phyloP scores from a whole-genome alignment of 2,797 vertebrate species.

The Champsocephalus esox region DNA sequence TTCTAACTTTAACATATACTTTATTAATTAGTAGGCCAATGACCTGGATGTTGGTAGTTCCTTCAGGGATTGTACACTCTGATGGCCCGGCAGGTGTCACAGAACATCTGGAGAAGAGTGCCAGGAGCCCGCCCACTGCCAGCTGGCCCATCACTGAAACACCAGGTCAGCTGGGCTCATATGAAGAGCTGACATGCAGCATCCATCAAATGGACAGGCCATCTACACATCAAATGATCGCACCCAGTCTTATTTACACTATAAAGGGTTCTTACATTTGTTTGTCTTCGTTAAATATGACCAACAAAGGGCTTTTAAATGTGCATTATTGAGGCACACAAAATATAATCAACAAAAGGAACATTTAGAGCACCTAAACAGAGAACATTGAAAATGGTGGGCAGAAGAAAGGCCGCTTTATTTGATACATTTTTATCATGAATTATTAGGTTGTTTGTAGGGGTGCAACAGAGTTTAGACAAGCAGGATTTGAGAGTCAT shows the following conservation, averaged over 20 bases:
- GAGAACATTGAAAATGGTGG: neutral
- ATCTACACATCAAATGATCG: conserved; percentile 74
- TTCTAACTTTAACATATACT: neutral
- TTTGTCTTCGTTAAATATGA: conserved; percentile 15
- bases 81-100: conserved; percentile 32
- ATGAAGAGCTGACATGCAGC: conserved; percentile 52
- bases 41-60: conserved; percentile 7
- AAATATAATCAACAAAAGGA: conserved; percentile 13
- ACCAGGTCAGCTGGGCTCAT: conserved; percentile 47
- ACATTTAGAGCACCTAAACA: conserved; percentile 1
- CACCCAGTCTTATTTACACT: conserved; percentile 60
- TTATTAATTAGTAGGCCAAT: conserved; percentile 10
- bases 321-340: conserved; percentile 3
- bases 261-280: conserved; percentile 50
- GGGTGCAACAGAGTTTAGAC: neutral
- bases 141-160: conserved; percentile 62
- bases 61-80: neutral
- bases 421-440: neutral
- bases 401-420: neutral
- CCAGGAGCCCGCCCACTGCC: conserved; percentile 53
- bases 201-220: conserved; percentile 63
- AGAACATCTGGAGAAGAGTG: conserved; percentile 62
- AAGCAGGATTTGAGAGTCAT: neutral
- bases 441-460: neutral
- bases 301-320: conserved; percentile 27